Evolutionary conservation across 1,140 invertebrate genomes (phyloP), one percentile per base, ranked within the genome.

Genomic region (Drosophila dunni): DNA sequence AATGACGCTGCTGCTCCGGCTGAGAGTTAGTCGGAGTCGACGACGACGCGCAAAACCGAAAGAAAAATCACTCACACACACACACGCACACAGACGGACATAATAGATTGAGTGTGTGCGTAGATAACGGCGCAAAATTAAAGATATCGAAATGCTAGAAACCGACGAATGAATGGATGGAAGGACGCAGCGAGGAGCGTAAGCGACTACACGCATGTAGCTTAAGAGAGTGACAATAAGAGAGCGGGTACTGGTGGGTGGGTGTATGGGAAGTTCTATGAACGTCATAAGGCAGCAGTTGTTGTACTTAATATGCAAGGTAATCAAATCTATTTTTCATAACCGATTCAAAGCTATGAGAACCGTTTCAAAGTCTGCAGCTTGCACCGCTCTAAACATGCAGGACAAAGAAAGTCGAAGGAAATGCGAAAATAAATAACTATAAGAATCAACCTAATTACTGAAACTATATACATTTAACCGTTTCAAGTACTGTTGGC

Each of bases 121-220:
- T 67, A 79, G 83, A 86, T 86, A 86, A 86, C 75, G 58, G 63
- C 15, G 60, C 56, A 57, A 74, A 75, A 57, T 71, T 64, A 44
- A 63, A 83, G 83, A 88, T 88, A 88, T 88, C 66, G 56, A 61
- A 77, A 44, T 82, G 72, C 67, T 77, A 82, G 69, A 88, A 29
- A 84, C 61, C 60, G 56, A 69, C 48, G 69, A 42, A 54, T 44
- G 50, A 42, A 61, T 38, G 51, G 4, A 33, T 11, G 42, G 7
- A 62, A 44, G 57, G 44, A 34, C 48, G 7, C 6, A 36, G 11
- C n/a, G 51, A 36, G 51, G 51, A 36, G 51, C 3, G 44, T 51
- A 36, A 44, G 42, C 53, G 36, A 34, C 8, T n/a, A 71, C 51
- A 42, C 11, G 40, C 13, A 42, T n/a, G 10, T n/a, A 42, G 4